These are phyloP conservation scores for Leptinotarsa undecemlineata DNA, from an alignment of 1,140 invertebrate species.

Conservation along the genomic window DNA sequence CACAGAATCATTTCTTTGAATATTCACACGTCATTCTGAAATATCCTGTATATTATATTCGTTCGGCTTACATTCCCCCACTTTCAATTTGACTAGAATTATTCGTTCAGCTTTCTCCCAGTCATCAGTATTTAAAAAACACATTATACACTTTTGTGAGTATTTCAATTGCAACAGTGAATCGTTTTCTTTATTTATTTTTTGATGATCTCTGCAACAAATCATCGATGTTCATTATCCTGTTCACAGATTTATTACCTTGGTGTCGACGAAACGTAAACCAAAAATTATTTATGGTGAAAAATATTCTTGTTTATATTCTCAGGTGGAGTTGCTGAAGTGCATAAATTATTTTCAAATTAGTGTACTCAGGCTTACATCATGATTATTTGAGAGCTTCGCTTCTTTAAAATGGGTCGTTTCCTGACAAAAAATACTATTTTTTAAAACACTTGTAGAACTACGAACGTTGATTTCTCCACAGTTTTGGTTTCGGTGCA, in stretches of 20 bases:
- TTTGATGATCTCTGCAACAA: conserved; percentile 14
- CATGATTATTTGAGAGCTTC: background rate
- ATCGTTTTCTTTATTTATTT: background rate
- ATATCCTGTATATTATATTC: too few relatives aligned
- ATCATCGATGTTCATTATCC: conserved; percentile 21
- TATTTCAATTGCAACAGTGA: background rate
- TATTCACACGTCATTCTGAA: too few relatives aligned
- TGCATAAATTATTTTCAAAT: conserved; percentile 25
- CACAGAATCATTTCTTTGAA: too few relatives aligned
- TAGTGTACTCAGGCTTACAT: background rate
- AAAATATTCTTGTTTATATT: background rate
- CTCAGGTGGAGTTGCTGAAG: conserved; percentile 12
- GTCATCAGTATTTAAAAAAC: background rate
- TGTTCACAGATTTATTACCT: conserved; percentile 5
- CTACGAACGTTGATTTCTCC: too few relatives aligned
- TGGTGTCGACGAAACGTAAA: background rate
- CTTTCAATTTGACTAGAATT: too few relatives aligned
- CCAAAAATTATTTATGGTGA: conserved; percentile 7
- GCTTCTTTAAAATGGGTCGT: background rate
- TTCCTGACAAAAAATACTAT: background rate
- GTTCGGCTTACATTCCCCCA: too few relatives aligned
- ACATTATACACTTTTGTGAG: background rate
- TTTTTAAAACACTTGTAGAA: too few relatives aligned
- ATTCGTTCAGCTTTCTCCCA: too few relatives aligned
- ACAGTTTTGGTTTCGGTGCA: too few relatives aligned